Percentiles rank a stretch among this genome's conserved stretches.
Evolutionary conservation across 2,113 vertebrate species (phyloP).

Genomic region (Scalopus aquaticus): DNA sequence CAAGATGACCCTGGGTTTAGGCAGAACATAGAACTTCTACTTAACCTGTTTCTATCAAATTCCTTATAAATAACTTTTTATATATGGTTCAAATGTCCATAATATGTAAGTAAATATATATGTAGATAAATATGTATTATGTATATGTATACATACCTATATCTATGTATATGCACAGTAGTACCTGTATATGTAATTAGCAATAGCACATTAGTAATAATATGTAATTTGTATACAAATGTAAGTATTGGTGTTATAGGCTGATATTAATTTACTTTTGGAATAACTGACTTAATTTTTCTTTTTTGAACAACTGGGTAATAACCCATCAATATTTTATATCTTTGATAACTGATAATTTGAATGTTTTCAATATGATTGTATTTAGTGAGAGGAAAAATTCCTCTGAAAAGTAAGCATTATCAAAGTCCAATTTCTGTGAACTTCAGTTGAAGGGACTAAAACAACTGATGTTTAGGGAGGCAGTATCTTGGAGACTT

Average conservation of each 20-base stretch:
- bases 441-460: background rate
- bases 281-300: background rate
- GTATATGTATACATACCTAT: no score
- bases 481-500: background rate
- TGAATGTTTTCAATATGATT: conserved; percentile 43
- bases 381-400: background rate
- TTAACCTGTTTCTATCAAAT: background rate
- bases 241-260: background rate
- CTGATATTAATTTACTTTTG: background rate
- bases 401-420: background rate
- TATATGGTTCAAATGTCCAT: conserved; percentile 6
- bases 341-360: conserved; percentile 43
- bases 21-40: background rate
- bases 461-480: background rate
- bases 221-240: background rate
- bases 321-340: conserved; percentile 40
- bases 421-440: background rate
- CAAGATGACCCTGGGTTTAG: background rate
- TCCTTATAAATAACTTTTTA: background rate
- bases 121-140: background rate
- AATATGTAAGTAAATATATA: background rate
- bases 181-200: background rate
- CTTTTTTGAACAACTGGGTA: background rate
- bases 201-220: no score
- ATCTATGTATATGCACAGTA: background rate